These are phyloP conservation scores for Carposina sasakii DNA, from an alignment of 1,140 invertebrate species.

Conservation along the genomic window DNA sequence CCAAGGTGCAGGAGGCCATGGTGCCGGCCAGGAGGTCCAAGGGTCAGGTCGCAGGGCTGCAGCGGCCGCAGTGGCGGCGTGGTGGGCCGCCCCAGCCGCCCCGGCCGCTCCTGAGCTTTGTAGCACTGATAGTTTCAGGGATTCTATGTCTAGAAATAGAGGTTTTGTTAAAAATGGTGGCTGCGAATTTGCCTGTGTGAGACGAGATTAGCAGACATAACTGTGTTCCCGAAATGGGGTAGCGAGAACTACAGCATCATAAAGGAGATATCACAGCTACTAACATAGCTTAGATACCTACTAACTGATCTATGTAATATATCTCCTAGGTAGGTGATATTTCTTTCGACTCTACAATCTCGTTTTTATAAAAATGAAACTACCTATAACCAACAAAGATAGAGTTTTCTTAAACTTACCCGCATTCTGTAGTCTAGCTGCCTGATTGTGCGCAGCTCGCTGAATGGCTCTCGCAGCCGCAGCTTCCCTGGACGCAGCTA, in stretches of 20 bases:
- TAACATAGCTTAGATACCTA: no score
- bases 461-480: slow-evolving; percentile 60
- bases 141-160: slow-evolving; percentile 45
- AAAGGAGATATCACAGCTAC: no score
- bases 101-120: slow-evolving; percentile 61
- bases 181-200: no score
- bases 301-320: no score
- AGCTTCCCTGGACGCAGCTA: slow-evolving; percentile 55
- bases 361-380: no score
- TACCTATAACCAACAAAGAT: no score
- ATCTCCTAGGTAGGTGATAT: no score
- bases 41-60: slow-evolving; percentile 40
- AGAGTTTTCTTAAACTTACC: no score
- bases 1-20: slow-evolving; percentile 29
- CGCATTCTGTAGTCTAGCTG: slow-evolving; percentile 54
- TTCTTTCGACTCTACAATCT: no score
- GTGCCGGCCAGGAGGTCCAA: slow-evolving; percentile 8
- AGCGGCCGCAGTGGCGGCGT: slow-evolving; percentile 53
- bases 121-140: slow-evolving; percentile 56
- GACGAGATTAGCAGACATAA: no score
- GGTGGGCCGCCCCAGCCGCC: slow-evolving; percentile 58
- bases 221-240: no score
- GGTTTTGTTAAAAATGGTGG: slow-evolving; percentile 9
- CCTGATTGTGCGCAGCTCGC: slow-evolving; percentile 51
- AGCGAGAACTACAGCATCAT: no score